Percentiles rank a stretch among this genome's conserved stretches.
Evolutionary conservation across 92 coral and sea anemone genomes (phyloP).

Genomic region (Parazoanthus atlanticus): DNA sequence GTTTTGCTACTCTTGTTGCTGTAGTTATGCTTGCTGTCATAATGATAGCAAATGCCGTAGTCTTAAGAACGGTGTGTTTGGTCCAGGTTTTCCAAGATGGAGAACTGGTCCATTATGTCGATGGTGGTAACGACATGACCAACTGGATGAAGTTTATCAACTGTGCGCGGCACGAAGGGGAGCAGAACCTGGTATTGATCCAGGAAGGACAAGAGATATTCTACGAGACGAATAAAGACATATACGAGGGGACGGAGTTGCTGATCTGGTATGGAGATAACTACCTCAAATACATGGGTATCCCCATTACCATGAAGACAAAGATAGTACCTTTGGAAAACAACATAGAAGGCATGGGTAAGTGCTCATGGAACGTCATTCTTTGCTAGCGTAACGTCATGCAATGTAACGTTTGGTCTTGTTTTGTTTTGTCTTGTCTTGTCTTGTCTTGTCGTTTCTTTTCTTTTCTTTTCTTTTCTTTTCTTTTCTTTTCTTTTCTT

Average conservation of each 20-base stretch:
- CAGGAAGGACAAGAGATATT: slow-evolving; percentile 90
- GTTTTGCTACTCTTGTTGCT: too few relatives aligned
- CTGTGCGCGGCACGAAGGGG: slow-evolving; percentile 96
- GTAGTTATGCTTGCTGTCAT: background rate
- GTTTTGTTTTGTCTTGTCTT: background rate
- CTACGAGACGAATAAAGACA: slow-evolving; percentile 80
- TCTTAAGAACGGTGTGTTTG: background rate
- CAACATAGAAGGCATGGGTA: slow-evolving; percentile 41
- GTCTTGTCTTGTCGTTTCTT: too few relatives aligned
- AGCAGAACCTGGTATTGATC: slow-evolving; percentile 83
- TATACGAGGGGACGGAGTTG: slow-evolving; percentile 89
- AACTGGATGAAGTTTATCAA: slow-evolving; percentile 97
- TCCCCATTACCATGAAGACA: slow-evolving; percentile 96
- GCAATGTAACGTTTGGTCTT: too few relatives aligned
- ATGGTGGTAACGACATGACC: slow-evolving; percentile 80
- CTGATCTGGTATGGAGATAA: slow-evolving; percentile 96
- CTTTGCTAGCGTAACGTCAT: background rate
- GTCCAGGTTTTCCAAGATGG: slow-evolving; percentile 93
- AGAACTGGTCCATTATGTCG: slow-evolving; percentile 80
- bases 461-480: too few relatives aligned
- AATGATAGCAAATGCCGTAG: background rate
- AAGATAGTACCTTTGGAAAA: slow-evolving; percentile 57
- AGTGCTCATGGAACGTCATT: background rate
- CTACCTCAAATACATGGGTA: slow-evolving; percentile 96
- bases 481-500: too few relatives aligned